These are phyloP conservation scores for Premnoplex brunnescens DNA, from an alignment of 2,797 vertebrate genomes.

Conservation along the genomic window DNA sequence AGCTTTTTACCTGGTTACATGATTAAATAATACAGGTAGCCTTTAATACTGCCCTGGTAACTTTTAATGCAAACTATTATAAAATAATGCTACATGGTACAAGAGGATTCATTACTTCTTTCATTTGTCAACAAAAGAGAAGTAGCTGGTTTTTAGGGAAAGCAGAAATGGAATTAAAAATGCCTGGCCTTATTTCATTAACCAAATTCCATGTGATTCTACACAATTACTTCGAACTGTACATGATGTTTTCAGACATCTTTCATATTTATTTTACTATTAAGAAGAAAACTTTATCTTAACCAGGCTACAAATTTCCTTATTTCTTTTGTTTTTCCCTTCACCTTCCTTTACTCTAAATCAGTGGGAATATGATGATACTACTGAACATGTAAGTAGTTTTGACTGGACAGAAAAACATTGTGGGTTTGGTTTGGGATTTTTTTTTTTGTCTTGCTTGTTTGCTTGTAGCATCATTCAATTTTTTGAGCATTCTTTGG, in stretches of 20 bases:
- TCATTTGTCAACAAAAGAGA: neutral
- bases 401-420: slow-evolving; percentile 40
- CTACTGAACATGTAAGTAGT: slow-evolving; percentile 98
- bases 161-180: neutral
- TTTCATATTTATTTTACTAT: neutral
- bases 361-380: slow-evolving; percentile 99
- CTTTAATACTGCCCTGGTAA: slow-evolving; percentile 12
- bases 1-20: neutral
- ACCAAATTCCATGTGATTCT: neutral
- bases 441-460: neutral
- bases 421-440: neutral
- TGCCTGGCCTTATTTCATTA: neutral
- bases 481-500: neutral
- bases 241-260: neutral
- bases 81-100: neutral
- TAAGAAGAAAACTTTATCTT: slow-evolving; percentile 26
- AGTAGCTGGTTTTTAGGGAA: neutral
- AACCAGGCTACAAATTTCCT: slow-evolving; percentile 65
- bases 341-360: slow-evolving; percentile 77
- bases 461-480: neutral
- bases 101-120: neutral
- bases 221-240: neutral
- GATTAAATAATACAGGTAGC: neutral
- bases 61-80: neutral
- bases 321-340: slow-evolving; percentile 73